Evolutionary conservation across 92 coral and sea anemone species (phyloP), one percentile per base, ranked within the genome.

Genomic region (Umimayanthus chanpuru): DNA sequence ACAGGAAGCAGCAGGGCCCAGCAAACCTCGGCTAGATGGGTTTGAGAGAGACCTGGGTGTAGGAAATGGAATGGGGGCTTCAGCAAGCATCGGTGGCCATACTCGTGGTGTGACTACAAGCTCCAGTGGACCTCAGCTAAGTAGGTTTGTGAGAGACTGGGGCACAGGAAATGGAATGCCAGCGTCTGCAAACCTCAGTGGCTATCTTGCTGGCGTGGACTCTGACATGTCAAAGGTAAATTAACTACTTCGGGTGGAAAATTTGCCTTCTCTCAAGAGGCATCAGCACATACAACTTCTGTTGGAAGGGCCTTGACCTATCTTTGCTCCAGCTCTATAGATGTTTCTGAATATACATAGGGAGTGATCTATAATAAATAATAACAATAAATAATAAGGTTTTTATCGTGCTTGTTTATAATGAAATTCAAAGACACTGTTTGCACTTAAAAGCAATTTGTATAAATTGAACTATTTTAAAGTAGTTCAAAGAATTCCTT

Each of bases 221-320:
- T 41, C 87, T 4, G 87, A 83, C 43, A 43, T 70, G 23, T 83
- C 87, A 68, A 83, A 83, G 87, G 87, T 83, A 81, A 50, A 28
- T 30, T 25, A 61, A 53, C 26, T 15, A 40, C 23, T 80, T 9
- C 23, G 30, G 21, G 16, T 26, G 43, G 47, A 11, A 2, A 77
- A 21, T 43, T 75, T 75, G n/a, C 21, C 11, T 73, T 10, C 18
- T 73, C 21, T 14, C 44, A 73, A 28, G 40, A 73, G 9, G 18
- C 77, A 73, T 4, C 18, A 73, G 15, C 20, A 11, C 64, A 55
- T 7, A 55, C 20, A 55, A 55, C 11, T 55, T 55, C 49, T 44
- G 49, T 44, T 44, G 49, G 36, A 32, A 32, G 36, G 36, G 36
- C 36, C 36, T 32, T 32, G 36, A 32, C 36, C 36, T 32, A 32